Evolutionary conservation across 2,797 vertebrate species (phyloP).

Genomic region (Heteromormyrus szaboi): DNA sequence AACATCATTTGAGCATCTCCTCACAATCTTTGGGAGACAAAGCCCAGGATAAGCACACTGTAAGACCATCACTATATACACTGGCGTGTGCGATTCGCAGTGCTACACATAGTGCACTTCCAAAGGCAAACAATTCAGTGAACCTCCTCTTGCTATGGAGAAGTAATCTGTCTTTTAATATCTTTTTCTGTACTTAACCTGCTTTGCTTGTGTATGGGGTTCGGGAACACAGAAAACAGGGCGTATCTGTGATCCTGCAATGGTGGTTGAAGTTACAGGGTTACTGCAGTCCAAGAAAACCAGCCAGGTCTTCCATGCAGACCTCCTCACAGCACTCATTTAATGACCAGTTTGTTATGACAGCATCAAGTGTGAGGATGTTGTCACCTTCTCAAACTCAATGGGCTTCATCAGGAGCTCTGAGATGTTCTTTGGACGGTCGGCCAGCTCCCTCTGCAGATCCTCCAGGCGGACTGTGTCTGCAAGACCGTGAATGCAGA

Average conservation of each 20-base stretch:
- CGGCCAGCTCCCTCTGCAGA: constrained; percentile 50
- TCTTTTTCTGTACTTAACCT: constrained; percentile 14
- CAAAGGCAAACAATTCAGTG: constrained; percentile 13
- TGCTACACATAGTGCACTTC: constrained; percentile 24
- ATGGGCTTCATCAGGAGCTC: constrained; percentile 61
- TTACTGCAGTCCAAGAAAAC: background rate
- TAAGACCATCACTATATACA: background rate
- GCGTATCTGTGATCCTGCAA: background rate
- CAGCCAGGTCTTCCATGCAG: constrained; percentile 16
- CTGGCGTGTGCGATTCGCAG: background rate
- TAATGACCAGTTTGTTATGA: constrained; percentile 31
- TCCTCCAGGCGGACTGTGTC: constrained; percentile 47
- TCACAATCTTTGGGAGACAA: constrained; percentile 15
- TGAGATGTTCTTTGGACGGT: constrained; percentile 27
- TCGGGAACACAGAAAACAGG: constrained; percentile 34
- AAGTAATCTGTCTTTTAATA: constrained; percentile 23
- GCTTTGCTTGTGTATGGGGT: constrained; percentile 35
- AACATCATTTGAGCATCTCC: constrained; percentile 11
- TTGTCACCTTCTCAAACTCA: constrained; percentile 78
- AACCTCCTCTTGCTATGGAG: background rate
- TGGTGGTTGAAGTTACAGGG: background rate
- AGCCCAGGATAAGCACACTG: constrained; percentile 10
- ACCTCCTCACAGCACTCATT: constrained; percentile 27
- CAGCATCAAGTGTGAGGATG: constrained; percentile 4
- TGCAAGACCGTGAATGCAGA: constrained; percentile 37